Evolutionary conservation across 2,113 vertebrate species (phyloP), one percentile per base, ranked within the genome.

Genomic region (Muntiacus reevesi): DNA sequence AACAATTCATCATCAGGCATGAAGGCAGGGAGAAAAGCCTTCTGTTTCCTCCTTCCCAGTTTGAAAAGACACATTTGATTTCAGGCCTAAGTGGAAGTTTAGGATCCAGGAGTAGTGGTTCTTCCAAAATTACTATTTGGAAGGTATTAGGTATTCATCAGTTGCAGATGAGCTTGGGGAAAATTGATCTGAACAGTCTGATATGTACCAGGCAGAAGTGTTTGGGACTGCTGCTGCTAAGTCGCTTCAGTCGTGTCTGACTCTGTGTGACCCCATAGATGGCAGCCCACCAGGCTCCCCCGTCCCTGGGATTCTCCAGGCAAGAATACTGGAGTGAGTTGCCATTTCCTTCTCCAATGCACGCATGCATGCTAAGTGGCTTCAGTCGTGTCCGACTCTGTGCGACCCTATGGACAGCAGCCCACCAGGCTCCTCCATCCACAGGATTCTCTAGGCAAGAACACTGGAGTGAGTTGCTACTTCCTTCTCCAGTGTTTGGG

Each of bases 1-100:
- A 97, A 97, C 87, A 97, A 57, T 95, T 96, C 89, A 92, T 95
- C 97, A 91, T 95, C 27, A 30, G 60, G 21, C 54, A 89, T 90
- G 55, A 85, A 85, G 78, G 54, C 87, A 90, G 43, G 55, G 36
- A 94, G 81, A 85, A 85, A 81, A 95, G 78, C 47, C 74, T 92
- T 87, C 90, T 47, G 27, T 59, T 76, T 95, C 57, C 83, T 84
- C 52, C 60, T 90, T 94, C 33, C 74, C 92, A 59, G 30, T 82
- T 88, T 91, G 62, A 40, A 92, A 96, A 97, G 10, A 27, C 54
- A 93, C 81, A 88, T 97, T 81, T 17, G 14, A 62, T 55, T 93
- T 90, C 81, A 96, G 57, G 82, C 57, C 57, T 74, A 95, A 88
- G 45, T 87, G 91, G 97, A 89, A 94, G 95, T 25, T 27, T 87